phyloP scores from a whole-genome alignment of 2,797 vertebrate species.

The Phyllotis vaccarum region DNA sequence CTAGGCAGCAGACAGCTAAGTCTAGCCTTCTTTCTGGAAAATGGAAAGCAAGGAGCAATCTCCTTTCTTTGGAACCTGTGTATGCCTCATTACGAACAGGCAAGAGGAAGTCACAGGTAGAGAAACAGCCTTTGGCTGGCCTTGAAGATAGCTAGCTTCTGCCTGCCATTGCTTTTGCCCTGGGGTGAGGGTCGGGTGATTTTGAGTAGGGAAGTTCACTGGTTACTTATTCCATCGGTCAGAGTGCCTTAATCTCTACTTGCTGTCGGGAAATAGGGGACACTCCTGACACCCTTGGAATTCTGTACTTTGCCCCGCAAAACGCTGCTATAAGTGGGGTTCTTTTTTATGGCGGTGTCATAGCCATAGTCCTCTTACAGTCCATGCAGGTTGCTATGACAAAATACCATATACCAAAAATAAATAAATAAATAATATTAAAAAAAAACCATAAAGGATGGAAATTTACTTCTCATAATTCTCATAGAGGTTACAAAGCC shows the following conservation, averaged over 20 bases:
- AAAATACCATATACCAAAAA: neutral
- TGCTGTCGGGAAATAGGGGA: neutral
- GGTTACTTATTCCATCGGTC: neutral
- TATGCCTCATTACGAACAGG: neutral
- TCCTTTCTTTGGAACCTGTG: accelerated
- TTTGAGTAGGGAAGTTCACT: neutral
- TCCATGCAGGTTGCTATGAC: neutral
- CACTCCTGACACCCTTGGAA: neutral
- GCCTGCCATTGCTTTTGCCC: neutral
- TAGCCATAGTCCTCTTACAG: too few relatives aligned
- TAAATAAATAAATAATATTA: too few relatives aligned
- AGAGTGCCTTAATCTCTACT: neutral
- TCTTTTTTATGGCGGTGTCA: neutral
- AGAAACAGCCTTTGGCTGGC: neutral
- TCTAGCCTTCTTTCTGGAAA: neutral
- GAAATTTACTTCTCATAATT: neutral
- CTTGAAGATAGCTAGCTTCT: neutral
- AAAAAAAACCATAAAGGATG: neutral
- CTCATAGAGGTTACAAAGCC: neutral
- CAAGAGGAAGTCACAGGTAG: neutral
- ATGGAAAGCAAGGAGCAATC: neutral
- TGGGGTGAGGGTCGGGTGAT: too few relatives aligned
- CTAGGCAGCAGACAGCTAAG: neutral
- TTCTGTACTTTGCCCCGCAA: neutral
- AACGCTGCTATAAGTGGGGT: neutral